Evolutionary conservation across 64 coral and sea anemone species (phyloP), one percentile per base, ranked within the genome.

Genomic region (Astreopora myriophthalma): DNA sequence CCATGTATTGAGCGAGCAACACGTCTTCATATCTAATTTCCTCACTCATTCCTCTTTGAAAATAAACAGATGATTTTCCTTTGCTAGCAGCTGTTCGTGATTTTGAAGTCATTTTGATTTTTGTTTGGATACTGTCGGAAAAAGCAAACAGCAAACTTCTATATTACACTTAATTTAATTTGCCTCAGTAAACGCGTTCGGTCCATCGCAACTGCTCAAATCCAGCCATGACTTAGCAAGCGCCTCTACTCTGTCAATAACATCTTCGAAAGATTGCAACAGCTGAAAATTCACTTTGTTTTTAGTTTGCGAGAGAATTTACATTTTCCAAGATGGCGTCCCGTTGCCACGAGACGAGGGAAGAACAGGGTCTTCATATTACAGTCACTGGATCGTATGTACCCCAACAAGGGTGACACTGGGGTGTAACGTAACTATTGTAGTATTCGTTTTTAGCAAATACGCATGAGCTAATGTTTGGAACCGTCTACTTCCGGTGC

Each of bases 1-100:
- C 89, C 94, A 96, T 92, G 71, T 92, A 96, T 71, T 96, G 90
- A 62, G 94, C 90, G 34, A 96, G 58, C 62, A 96, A 42, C 29
- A 96, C 69, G 36, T 96, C 94, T 69, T 96, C 94, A 28, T 96
- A 96, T 34, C 90, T 92, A 9, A 96, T 92, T 27, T 92, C 73
- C 29, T 68, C 79, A 14, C 94, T 96, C 90, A 89, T 89, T 73
- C 86, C 94, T 62, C 94, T 86, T 77, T 96, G 85, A 16, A 96
- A 34, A 87, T 87, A 87, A 31, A 65, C 79, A 36, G 79, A 83
- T 35, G 79, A 60, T 38, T 83, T 83, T 25, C 57, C 57, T 32
- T 83, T 83, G 30, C 79, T 19, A 73, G 33, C 29, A 70, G 33
- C 6, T 13, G 79, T 0, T 62, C 79, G 29, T 13, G 34, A 83